Percentiles rank a stretch among this genome's conserved stretches.
Conservation (phyloP, 2,113 vertebrate species). For the Myotis brandtii region DNA sequence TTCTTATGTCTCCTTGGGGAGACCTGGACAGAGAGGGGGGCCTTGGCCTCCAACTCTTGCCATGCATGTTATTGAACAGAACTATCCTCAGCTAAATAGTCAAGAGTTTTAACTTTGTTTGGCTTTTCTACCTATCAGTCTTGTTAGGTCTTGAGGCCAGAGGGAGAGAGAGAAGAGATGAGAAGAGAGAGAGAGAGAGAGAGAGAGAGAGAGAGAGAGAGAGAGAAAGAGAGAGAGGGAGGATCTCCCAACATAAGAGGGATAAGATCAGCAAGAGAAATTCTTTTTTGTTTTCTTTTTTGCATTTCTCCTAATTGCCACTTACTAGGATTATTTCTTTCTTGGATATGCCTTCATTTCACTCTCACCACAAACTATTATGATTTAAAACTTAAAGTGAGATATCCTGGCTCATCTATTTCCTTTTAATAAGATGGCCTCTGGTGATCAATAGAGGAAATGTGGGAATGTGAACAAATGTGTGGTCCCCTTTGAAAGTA, state of each 20-base stretch:
- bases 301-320: slow-evolving; percentile 6
- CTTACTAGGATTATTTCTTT: background rate
- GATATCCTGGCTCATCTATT: slow-evolving; percentile 9
- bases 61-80: background rate
- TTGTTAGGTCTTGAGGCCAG: background rate
- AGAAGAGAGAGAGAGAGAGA: background rate
- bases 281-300: background rate
- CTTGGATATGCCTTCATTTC: background rate
- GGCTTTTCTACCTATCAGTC: background rate
- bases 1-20: background rate
- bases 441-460: slow-evolving; percentile 40
- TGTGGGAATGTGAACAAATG: background rate
- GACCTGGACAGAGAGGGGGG: background rate
- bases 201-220: background rate
- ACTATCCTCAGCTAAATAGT: background rate
- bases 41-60: background rate
- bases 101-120: background rate
- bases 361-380: slow-evolving; percentile 36
- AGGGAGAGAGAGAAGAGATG: background rate
- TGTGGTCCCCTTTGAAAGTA: background rate
- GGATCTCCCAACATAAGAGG: background rate
- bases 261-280: background rate
- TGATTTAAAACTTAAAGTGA: slow-evolving; percentile 38
- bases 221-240: background rate
- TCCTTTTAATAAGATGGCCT: slow-evolving; percentile 36